Evolutionary conservation across 2,113 vertebrate species (phyloP), one percentile per base, ranked within the genome.

Genomic region (Syrrhaptes paradoxus): DNA sequence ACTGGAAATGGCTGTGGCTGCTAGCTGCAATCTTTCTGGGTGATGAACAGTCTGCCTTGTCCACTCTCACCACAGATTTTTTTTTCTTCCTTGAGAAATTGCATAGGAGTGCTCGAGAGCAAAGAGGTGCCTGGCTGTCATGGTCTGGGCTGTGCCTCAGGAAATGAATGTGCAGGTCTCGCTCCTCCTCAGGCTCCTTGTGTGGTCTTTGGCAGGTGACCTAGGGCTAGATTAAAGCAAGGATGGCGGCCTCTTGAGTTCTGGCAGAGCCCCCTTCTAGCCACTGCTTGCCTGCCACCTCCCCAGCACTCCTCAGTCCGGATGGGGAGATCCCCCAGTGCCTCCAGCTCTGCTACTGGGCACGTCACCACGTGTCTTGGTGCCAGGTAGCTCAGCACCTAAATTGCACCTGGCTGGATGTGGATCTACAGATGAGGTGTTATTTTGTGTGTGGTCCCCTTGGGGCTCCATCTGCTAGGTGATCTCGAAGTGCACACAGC

Each of bases 391-490:
- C 38, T 93, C 75, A 72, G 65, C 20, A 55, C 17, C 38, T 89
- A 41, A 81, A 68, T 95, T 79, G 14, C 9, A 5, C 61, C 55
- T 59, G 26, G 5, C 29, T 92, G 80, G 26, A 17, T 89, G 61
- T 9, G 51, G 26, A 55, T 84, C 31, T 81, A 46, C 65, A 81
- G 68, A 62, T 78, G 87, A 89, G 29, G 57, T 57, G 36, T 85
- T 89, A 48, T 75, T 81, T 86, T 15, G n/a, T 79, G 84, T 95
- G 94, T 95, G 91, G 89, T 95, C 89, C 74, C 87, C 91, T 66
- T 21, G 62, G 84, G 74, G 41, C 14, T 65, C 11, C 49, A 3
- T 46, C 72, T 89, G 41, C 24, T 1, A 0, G 32, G 31, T 78
- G 68, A 68, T 76, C 45, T 94, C 10, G 3, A 34, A 34, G 34